Evolutionary conservation across 2,888 invertebrate species (phyloP).

Genomic region (Diloba caeruleocephala): DNA sequence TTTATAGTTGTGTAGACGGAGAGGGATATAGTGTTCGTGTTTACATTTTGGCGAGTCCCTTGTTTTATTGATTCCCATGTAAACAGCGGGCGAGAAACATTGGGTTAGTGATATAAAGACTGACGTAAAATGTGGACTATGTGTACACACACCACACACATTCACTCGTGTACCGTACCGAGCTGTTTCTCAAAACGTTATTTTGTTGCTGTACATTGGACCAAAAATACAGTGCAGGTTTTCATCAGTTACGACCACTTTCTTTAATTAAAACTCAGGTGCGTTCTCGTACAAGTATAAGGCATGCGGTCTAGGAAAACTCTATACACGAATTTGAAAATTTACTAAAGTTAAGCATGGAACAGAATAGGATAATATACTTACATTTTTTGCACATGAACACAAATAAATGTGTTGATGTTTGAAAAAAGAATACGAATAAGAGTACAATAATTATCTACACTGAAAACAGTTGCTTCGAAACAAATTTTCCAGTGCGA

Average conservation of each 20-base stretch:
- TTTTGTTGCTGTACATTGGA: slow-evolving; percentile 19
- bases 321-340: slow-evolving; percentile 17
- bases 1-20: slow-evolving; percentile 45
- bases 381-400: slow-evolving; percentile 41
- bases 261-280: slow-evolving; percentile 51
- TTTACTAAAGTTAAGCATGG: slow-evolving; percentile 29
- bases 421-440: slow-evolving; percentile 35
- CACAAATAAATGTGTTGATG: slow-evolving; percentile 19
- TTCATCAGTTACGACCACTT: slow-evolving; percentile 26
- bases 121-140: slow-evolving; percentile 15
- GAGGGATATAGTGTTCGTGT: slow-evolving; percentile 49
- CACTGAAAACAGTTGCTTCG: slow-evolving; percentile 20
- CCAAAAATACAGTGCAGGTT: slow-evolving; percentile 24
- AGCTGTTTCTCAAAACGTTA: slow-evolving; percentile 18
- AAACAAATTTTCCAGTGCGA: no score
- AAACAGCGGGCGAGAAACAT: slow-evolving; percentile 58
- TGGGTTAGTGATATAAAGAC: slow-evolving; percentile 31
- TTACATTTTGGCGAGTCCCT: slow-evolving; percentile 57
- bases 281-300: slow-evolving; percentile 34
- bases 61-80: slow-evolving; percentile 74
- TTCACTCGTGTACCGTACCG: neutral
- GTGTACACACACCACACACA: no score
- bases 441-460: slow-evolving; percentile 24
- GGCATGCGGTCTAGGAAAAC: slow-evolving; percentile 41
- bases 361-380: slow-evolving; percentile 41